Evolutionary conservation across 2,113 vertebrate species (phyloP), one percentile per base, ranked within the genome.

Genomic region (Anoura caudifer): DNA sequence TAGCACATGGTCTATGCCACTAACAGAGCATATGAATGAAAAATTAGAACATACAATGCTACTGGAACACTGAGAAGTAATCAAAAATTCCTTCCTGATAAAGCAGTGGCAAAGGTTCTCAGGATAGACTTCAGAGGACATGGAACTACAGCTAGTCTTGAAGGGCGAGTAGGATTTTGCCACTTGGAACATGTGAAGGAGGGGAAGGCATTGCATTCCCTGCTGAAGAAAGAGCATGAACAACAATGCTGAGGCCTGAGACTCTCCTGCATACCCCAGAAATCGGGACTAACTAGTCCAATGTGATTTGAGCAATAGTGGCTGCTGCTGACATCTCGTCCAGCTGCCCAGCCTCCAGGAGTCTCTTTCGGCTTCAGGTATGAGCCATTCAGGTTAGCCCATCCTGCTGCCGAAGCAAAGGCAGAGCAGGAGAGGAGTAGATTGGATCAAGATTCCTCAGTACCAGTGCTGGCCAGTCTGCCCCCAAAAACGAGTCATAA

Each of bases 151-250:
- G 77, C 85, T 82, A 61, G n/a, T 86, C 89, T 82, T 91, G 77
- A 92, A 92, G 77, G 69, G 87, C 81, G 70, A 92, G 72, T 38
- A 85, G 61, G 36, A 94, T 75, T 95, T 93, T 70, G 83, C 63
- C 85, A 90, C 24, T 75, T 87, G 36, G 83, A 85, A 95, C 96
- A 67, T 43, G 41, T 19, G 38, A 91, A 63, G 33, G 41, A 82
- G n/a, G 76, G 38, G 38, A 90, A 87, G 41, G n/a, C 17, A 24
- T 22, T 17, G 77, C n/a, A 59, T 88, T 72, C 22, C 36, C 26
- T 38, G n/a, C 38, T 84, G 76, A 28, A 3, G 26, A 67, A 43
- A 84, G 16, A 87, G 22, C 15, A 26, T 50, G 14, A 52, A 59
- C 91, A 77, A 61, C 7, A 38, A 45, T 7, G 16, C n/a, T 5